Conservation (phyloP, 1,140 invertebrate genomes). For the Drosophila nigromelanica region DNA sequence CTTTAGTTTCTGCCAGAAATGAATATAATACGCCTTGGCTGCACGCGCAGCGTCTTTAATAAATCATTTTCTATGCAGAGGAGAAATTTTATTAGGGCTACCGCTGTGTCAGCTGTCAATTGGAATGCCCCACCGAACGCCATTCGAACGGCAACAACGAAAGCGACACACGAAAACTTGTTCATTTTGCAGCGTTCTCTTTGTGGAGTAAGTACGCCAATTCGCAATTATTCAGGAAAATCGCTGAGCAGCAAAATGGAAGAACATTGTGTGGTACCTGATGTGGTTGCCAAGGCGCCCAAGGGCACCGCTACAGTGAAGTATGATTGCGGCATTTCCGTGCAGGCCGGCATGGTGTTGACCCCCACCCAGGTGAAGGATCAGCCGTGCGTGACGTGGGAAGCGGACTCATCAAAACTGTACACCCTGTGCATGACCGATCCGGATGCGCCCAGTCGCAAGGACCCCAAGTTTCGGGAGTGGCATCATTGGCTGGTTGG, state of each 20-base stretch:
- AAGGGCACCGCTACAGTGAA: constrained; percentile 34
- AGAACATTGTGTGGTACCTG: constrained; percentile 74
- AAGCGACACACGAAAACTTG: neutral
- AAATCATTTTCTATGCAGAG: neutral
- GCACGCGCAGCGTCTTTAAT: constrained; percentile 1
- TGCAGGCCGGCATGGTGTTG: constrained; percentile 88
- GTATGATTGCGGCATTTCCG: constrained; percentile 82
- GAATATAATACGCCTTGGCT: constrained; percentile 3
- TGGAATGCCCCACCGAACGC: neutral
- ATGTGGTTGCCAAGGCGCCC: constrained; percentile 71
- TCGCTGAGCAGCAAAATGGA: constrained; percentile 53
- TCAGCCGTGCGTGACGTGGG: constrained; percentile 88
- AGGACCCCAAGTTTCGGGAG: constrained; percentile 91
- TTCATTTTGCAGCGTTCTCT: constrained; percentile 25
- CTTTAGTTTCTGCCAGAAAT: constrained; percentile 1
- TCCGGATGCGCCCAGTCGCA: constrained; percentile 88
- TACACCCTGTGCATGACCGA: constrained; percentile 91
- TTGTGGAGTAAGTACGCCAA: constrained; percentile 7
- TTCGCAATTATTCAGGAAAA: constrained; percentile 6
- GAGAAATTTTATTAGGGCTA: constrained; percentile 17
- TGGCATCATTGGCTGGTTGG: constrained; percentile 97
- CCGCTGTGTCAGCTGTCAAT: constrained; percentile 32
- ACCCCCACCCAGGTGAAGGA: constrained; percentile 90
- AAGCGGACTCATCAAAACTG: constrained; percentile 86
- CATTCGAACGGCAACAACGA: constrained; percentile 20